Evolutionary conservation across 2,888 invertebrate genomes (phyloP).

Genomic region (Selenia dentaria): DNA sequence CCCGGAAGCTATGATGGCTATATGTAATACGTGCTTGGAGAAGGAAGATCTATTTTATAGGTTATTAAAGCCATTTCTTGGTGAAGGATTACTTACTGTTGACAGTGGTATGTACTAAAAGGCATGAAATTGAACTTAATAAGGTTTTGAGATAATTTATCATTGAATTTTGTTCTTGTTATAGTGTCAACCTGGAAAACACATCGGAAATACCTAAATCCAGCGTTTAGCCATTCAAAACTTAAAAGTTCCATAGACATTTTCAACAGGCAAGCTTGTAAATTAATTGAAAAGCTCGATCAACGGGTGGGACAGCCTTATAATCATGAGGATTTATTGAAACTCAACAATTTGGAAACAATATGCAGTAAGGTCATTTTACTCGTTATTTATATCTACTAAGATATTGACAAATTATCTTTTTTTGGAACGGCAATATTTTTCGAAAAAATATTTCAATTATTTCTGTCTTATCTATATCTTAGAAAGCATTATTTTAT

Average conservation of each 20-base stretch:
- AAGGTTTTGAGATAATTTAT: no score
- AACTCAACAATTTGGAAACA: constrained; percentile 39
- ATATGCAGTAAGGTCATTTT: constrained; percentile 53
- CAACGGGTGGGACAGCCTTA: constrained; percentile 34
- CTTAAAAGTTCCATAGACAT: not conserved
- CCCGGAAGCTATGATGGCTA: not conserved
- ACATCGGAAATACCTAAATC: not conserved
- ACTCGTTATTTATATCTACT: no score
- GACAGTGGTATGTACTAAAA: not conserved
- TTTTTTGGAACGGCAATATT: no score
- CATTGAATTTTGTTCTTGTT: no score
- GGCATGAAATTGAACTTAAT: no score
- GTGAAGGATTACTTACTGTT: not conserved
- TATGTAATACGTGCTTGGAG: not conserved
- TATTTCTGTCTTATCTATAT: no score
- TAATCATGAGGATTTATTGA: constrained; percentile 37
- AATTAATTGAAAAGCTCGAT: constrained; percentile 14
- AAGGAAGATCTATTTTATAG: not conserved
- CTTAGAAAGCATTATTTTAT: no score
- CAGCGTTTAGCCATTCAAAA: not conserved
- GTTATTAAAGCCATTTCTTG: not conserved
- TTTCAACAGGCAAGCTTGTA: not conserved
- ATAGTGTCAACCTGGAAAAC: not conserved
- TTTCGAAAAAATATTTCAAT: no score
- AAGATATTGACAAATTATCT: no score